Base-by-base conservation (phyloP, 2,888 invertebrate genomes). In the Choristoneura rosaceana region DNA sequence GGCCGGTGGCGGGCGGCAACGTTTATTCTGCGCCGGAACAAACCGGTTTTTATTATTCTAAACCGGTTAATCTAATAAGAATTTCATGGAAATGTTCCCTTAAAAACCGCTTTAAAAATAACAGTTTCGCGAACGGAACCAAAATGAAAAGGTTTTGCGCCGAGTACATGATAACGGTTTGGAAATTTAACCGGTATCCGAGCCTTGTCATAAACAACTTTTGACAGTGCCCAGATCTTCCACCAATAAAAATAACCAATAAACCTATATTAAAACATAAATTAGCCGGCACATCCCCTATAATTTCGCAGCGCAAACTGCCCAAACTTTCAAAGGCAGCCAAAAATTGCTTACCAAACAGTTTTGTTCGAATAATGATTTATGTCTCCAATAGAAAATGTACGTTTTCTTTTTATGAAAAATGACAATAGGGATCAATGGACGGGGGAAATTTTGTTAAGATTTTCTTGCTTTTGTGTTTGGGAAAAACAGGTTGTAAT, bases 261-360 rank as follows among this genome's bases (percentile, higher is more conserved):
- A 63, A 47, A 33, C 9, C 33, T 47, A 64, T 34, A 38, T 38
- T 7, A 15, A 12, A 64, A 15, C 34, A 64, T 64, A 64, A 64
- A 64, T 64, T 64, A 64, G n/a, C 5, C n/a, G 7, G 50, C 50
- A 14, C 64, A 47, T 50, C 64, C 64, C 50, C 50, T 15, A 14
- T 25, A 38, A 64, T 64, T 38, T 12, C 2, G 12, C n/a, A 5
- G 7, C 64, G 15, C 4, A 14, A 50, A 64, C 34, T 64, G 50
- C 34, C 50, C 34, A n/a, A 64, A 64, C 34, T 64, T 64, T 15
- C 50, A 62, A 62, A 38, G 15, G 60, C n/a, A 25, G 50, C 34
- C 64, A 64, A 64, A 64, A 64, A 64, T 64, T 64, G 64, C 64
- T 47, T 50, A 64, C 50, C 33, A 34, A 64, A 64, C 64, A 50